A percentile compares a stretch with the other conserved stretches of the same genome.
These are phyloP conservation scores for Oryzias curvinotus DNA, from an alignment of 2,113 vertebrate species.

Conservation along the genomic window DNA sequence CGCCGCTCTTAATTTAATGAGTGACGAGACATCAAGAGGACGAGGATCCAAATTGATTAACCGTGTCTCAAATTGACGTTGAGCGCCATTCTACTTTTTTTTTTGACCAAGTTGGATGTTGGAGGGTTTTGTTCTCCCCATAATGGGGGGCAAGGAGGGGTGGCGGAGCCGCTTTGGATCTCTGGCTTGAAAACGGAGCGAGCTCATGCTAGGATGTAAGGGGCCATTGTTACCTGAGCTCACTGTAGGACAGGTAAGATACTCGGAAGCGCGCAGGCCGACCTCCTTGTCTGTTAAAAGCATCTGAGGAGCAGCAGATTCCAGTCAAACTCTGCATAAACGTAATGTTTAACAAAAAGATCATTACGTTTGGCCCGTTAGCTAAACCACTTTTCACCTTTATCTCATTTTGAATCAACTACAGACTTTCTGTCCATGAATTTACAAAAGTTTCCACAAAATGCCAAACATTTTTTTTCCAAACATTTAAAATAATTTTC, in stretches of 20 bases:
- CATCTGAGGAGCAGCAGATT: too few relatives aligned
- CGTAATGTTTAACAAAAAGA: too few relatives aligned
- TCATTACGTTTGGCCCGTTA: too few relatives aligned
- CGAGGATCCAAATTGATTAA: constrained; percentile 72
- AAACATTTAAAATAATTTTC: too few relatives aligned
- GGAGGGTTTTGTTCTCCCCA: constrained; percentile 68
- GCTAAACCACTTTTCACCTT: too few relatives aligned
- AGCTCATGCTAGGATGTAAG: constrained; percentile 60
- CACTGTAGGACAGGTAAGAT: constrained; percentile 65
- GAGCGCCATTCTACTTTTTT: constrained; percentile 44
- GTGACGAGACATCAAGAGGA: constrained; percentile 23
- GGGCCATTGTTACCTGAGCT: constrained; percentile 66
- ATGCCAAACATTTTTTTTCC: too few relatives aligned
- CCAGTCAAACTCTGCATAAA: too few relatives aligned
- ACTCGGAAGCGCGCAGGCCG: constrained; percentile 54
- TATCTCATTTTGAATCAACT: too few relatives aligned
- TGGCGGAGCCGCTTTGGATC: constrained; percentile 50
- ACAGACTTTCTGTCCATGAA: too few relatives aligned
- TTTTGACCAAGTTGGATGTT: constrained; percentile 56
- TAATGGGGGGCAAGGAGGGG: constrained; percentile 55
- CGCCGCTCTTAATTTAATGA: constrained; percentile 48
- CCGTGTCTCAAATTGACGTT: constrained; percentile 76
- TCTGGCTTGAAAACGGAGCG: constrained; percentile 49
- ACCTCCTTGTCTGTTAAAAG: constrained; percentile 2
- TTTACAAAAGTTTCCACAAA: too few relatives aligned